Base-by-base conservation (phyloP, 2,113 vertebrate species). In the Rana temporaria region DNA sequence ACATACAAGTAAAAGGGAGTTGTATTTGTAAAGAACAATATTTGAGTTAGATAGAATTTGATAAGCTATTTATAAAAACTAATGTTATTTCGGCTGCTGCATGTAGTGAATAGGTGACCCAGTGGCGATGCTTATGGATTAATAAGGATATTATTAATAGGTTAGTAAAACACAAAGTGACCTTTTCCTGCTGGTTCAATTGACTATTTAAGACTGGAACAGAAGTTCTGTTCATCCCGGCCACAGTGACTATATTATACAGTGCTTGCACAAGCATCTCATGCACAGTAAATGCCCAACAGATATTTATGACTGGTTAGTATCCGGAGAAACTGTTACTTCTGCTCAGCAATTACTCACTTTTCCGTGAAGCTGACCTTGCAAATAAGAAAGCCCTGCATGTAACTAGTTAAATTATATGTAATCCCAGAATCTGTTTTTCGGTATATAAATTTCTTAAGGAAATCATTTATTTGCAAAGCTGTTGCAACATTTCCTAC, bases 101-200 rank as follows among this genome's bases (percentile, higher is more conserved):
- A 75, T 42, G 81, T 82, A 86, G 69, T 71, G 73, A 66, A 82
- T 34, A 63, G 84, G 84, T 71, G 85, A 79, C 85, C 88, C 32
- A 0, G 79, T 48, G 87, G 84, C 86, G 88, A 86, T 86, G 79
- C 85, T 85, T 12, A 86, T 84, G 78, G 87, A 87, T 88, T 91
- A 87, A 90, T 85, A 87, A 89, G 89, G 89, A 90, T 90, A 87
- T 85, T 86, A 86, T 89, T 88, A 88, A 90, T 86, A 86, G 78
- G 87, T 84, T 88, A 74, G 71, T 34, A 59, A 89, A 87, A 86
- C 88, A 90, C 85, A 84, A 74, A 88, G 62, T 88, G 88, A 90
- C 89, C 90, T 92, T 91, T 93, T 92, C 91, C 91, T 92, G 88
- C 90, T 92, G 89, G 87, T 92, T 87, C 89, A 79, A 86, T 78